These are phyloP conservation scores for Ormyrus nitidulus DNA, from an alignment of 2,888 invertebrate genomes.

Conservation along the genomic window DNA sequence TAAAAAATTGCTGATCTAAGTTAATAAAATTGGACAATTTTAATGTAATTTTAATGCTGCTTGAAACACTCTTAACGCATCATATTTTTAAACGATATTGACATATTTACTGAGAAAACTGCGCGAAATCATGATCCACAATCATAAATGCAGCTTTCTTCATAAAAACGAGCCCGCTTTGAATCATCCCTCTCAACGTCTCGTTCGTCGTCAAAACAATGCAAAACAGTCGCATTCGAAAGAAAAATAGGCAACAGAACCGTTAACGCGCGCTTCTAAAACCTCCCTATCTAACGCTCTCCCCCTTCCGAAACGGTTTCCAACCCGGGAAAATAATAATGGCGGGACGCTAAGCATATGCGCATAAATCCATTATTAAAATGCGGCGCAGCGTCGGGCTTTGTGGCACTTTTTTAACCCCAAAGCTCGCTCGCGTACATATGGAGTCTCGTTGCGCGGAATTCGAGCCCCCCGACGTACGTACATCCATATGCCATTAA, in stretches of 20 bases:
- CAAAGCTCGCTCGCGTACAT: conserved; percentile 60
- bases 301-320: neutral
- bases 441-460: conserved; percentile 60
- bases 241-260: neutral
- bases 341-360: conserved; percentile 72
- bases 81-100: too few relatives aligned
- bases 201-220: conserved; percentile 7
- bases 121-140: too few relatives aligned
- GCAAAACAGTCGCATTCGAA: conserved; percentile 3
- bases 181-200: too few relatives aligned
- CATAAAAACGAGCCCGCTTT: too few relatives aligned
- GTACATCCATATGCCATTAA: conserved; percentile 67
- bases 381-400: conserved; percentile 63
- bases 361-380: conserved; percentile 75
- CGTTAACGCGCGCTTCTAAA: conserved; percentile 23
- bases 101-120: too few relatives aligned
- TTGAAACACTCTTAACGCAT: too few relatives aligned
- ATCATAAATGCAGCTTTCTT: too few relatives aligned
- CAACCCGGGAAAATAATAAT: conserved; percentile 66
- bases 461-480: neutral
- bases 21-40: too few relatives aligned
- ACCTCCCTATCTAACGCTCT: neutral
- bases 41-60: too few relatives aligned
- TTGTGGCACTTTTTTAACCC: conserved; percentile 64
- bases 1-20: too few relatives aligned